phyloP scores from a whole-genome alignment of 2,113 vertebrate species.

The Tonatia bakeri region DNA sequence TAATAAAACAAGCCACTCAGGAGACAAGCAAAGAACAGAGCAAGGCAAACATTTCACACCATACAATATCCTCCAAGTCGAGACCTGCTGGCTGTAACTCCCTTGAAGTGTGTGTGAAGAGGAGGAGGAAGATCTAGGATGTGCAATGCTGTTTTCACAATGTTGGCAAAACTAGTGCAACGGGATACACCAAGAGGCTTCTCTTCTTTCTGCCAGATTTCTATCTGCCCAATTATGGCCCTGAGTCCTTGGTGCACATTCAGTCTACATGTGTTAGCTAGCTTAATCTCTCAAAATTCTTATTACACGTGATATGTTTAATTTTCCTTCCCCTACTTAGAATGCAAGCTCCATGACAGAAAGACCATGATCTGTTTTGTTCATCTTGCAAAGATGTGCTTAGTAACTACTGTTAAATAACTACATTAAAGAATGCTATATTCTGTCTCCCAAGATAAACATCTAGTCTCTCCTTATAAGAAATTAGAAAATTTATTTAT shows the following conservation, averaged over 20 bases:
- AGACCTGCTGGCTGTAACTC: not conserved
- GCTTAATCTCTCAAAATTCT: not conserved
- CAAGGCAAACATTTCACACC: not conserved
- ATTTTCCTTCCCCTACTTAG: not conserved
- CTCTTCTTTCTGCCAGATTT: not conserved
- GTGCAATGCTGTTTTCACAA: not conserved
- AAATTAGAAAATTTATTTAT: not conserved
- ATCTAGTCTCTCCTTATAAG: not conserved
- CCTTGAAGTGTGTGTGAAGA: not conserved
- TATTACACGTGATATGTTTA: not conserved
- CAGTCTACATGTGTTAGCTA: not conserved
- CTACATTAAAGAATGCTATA: not conserved
- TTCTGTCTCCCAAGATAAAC: not conserved
- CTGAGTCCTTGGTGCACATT: not conserved
- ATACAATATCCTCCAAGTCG: not conserved
- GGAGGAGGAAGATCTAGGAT: not conserved
- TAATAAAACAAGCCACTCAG: not conserved
- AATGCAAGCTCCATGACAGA: not conserved
- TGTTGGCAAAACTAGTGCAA: not conserved
- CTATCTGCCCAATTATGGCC: not conserved
- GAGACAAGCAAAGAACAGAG: not conserved
- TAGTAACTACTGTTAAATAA: not conserved
- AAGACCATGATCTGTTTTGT: not conserved
- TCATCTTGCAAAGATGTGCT: conserved; percentile 4
- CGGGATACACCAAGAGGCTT: not conserved